A percentile compares a stretch with the other conserved stretches of the same genome.
Evolutionary conservation across 2,113 vertebrate species (phyloP).

Genomic region (Larimichthys polyactis): DNA sequence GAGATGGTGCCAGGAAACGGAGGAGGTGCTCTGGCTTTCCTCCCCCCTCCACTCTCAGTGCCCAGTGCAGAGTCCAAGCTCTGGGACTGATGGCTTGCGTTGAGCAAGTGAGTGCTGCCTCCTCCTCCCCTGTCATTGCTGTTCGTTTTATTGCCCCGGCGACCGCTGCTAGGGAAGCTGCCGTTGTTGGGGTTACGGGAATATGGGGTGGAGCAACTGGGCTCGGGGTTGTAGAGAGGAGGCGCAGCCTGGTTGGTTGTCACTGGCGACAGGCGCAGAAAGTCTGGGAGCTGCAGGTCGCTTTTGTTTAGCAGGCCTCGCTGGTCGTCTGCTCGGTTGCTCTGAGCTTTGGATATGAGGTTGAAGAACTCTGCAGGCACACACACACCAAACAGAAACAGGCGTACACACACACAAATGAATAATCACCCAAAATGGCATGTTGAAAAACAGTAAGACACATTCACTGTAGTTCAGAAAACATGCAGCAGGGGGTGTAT

Average conservation of each 20-base stretch:
- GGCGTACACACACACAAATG: conserved; percentile 16
- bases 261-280: conserved; percentile 88
- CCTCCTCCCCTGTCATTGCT: conserved; percentile 50
- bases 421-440: conserved; percentile 23
- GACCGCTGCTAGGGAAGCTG: conserved; percentile 71
- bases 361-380: conserved; percentile 95
- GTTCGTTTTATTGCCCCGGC: conserved; percentile 71
- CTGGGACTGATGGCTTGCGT: conserved; percentile 78
- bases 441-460: conserved; percentile 1
- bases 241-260: conserved; percentile 47
- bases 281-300: conserved; percentile 95
- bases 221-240: conserved; percentile 63
- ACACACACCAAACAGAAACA: neutral
- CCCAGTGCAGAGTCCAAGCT: conserved; percentile 83
- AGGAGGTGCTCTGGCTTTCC: conserved; percentile 72
- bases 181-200: conserved; percentile 76
- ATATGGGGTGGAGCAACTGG: conserved; percentile 79
- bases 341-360: conserved; percentile 99
- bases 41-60: conserved; percentile 70
- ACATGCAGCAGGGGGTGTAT: conserved; percentile 63
- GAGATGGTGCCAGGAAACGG: conserved; percentile 82
- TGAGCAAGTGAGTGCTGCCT: conserved; percentile 70
- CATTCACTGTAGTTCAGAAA: conserved; percentile 20
- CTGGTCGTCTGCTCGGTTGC: conserved; percentile 98
- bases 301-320: conserved; percentile 98